Conservation (phyloP, 1,140 invertebrate genomes). For the Bilobella aurantiaca region DNA sequence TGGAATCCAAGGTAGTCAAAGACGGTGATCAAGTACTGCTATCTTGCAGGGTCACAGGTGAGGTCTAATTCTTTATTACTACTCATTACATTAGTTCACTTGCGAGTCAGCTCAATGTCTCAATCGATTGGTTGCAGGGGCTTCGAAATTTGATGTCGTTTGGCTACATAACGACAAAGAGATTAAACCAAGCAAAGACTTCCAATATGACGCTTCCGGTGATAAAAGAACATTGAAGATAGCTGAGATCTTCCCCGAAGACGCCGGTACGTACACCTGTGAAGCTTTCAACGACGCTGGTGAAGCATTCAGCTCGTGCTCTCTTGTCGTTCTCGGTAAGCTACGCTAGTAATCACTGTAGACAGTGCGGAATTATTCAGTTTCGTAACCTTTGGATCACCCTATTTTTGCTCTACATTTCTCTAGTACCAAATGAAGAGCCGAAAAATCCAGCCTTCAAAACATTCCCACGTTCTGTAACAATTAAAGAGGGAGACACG, state of each 20-base stretch:
- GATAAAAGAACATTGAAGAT: conserved; percentile 84
- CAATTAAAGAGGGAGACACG: conserved; percentile 66
- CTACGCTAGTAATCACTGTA: not conserved
- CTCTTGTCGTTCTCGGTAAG: conserved; percentile 61
- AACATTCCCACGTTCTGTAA: conserved; percentile 79
- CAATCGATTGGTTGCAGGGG: no score
- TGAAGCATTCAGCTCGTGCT: conserved; percentile 83
- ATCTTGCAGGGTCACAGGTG: no score
- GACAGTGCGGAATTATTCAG: no score
- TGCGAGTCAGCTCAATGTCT: no score
- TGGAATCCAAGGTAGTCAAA: no score
- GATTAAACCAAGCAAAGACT: conserved; percentile 91
- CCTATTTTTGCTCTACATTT: conserved; percentile 23
- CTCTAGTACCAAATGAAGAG: conserved; percentile 78
- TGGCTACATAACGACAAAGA: conserved; percentile 96
- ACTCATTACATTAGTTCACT: no score
- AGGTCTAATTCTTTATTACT: no score
- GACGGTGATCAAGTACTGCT: no score
- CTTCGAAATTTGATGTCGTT: conserved; percentile 78
- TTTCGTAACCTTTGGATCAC: no score
- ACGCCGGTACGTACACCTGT: conserved; percentile 85
- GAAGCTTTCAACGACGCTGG: conserved; percentile 91
- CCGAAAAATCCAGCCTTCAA: conserved; percentile 68
- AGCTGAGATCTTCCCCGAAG: conserved; percentile 88
- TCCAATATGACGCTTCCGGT: conserved; percentile 80